Conservation (phyloP, 2,113 vertebrate genomes). For the Corynorhinus townsendii region DNA sequence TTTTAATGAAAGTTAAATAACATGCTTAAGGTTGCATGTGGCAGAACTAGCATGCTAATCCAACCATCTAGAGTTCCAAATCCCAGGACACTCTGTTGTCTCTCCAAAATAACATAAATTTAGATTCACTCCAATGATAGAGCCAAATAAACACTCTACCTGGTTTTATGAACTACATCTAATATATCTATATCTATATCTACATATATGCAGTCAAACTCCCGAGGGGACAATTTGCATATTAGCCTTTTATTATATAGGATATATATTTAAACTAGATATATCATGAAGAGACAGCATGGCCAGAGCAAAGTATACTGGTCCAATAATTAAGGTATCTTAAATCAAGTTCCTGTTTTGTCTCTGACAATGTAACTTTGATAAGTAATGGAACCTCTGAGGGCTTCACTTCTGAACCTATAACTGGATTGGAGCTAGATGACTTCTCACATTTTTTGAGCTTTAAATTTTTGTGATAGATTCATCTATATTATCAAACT, state of each 20-base stretch:
- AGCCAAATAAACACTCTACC: not conserved
- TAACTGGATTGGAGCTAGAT: not conserved
- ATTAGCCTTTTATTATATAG: no score
- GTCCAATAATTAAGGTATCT: not conserved
- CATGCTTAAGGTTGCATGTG: not conserved
- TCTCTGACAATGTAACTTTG: not conserved
- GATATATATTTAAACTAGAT: not conserved
- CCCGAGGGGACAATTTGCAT: no score
- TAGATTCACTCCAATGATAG: not conserved
- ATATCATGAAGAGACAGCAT: not conserved
- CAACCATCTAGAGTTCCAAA: not conserved
- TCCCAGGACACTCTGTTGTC: not conserved
- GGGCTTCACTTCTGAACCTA: not conserved
- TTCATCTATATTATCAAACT: not conserved
- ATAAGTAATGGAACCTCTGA: not conserved
- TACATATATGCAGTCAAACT: no score
- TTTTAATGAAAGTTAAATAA: not conserved
- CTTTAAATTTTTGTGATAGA: not conserved
- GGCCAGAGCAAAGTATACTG: not conserved
- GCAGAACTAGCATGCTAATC: not conserved
- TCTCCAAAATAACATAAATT: not conserved
- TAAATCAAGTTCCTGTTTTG: not conserved
- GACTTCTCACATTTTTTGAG: not conserved
- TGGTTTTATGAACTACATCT: not conserved
- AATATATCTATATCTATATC: no score